Conservation (phyloP, 2,888 invertebrate species). For the Pimpla rufipes region DNA sequence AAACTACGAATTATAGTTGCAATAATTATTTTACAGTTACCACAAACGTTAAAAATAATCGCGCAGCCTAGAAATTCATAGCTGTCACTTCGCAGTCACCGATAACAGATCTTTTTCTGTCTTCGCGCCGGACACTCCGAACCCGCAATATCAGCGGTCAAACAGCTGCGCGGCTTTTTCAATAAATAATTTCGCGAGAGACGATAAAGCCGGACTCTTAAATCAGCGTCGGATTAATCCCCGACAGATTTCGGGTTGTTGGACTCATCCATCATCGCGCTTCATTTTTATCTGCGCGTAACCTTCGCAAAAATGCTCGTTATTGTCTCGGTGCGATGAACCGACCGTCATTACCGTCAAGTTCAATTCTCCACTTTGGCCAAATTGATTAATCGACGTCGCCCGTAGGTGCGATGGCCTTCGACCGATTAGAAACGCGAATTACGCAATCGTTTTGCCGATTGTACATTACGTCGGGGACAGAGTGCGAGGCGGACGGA, state of each 20-base stretch:
- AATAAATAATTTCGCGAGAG: background rate
- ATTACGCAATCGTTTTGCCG: background rate
- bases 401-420: conserved; percentile 20
- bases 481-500: background rate
- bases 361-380: conserved; percentile 6
- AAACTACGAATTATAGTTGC: too few relatives aligned
- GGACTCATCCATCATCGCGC: conserved; percentile 14
- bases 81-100: background rate
- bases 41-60: too few relatives aligned
- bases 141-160: background rate
- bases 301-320: conserved; percentile 5
- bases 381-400: conserved; percentile 50
- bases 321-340: conserved; percentile 9
- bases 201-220: conserved; percentile 34
- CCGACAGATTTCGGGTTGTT: conserved; percentile 17
- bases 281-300: background rate
- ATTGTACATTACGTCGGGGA: background rate
- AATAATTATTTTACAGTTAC: too few relatives aligned
- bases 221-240: conserved; percentile 41
- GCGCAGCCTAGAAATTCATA: too few relatives aligned
- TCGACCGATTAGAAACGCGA: conserved; percentile 12
- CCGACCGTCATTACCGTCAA: conserved; percentile 1
- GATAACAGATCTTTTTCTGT: too few relatives aligned
- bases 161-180: background rate
- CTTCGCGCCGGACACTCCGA: too few relatives aligned